Percentiles rank a stretch among this genome's conserved stretches.
phyloP scores from a whole-genome alignment of 2,888 invertebrate species.

The Thelaira solivaga region DNA sequence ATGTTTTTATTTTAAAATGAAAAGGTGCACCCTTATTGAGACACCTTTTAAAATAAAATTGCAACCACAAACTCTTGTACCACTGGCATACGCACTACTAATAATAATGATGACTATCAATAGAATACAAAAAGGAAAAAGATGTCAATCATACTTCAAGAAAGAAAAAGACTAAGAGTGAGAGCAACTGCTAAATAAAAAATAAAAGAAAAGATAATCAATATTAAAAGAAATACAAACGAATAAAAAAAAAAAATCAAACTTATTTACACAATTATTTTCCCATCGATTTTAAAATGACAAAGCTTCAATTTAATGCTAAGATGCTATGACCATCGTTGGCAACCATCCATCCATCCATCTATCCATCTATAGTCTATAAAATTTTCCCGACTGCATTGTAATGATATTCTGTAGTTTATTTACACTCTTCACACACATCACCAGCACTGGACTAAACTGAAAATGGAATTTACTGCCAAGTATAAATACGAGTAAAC shows the following conservation, averaged over 20 bases:
- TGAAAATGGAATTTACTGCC: constrained; percentile 6
- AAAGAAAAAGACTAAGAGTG: background rate
- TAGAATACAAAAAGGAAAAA: constrained; percentile 55
- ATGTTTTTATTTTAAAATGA: too few species aligned
- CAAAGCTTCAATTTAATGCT: constrained; percentile 48
- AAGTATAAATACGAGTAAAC: constrained; percentile 32
- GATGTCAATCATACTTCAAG: constrained; percentile 52
- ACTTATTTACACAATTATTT: constrained; percentile 62
- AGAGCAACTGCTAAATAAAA: background rate
- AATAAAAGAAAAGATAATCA: constrained; percentile 19
- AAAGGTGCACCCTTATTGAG: too few species aligned
- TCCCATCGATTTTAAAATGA: constrained; percentile 62
- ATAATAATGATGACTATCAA: constrained; percentile 48
- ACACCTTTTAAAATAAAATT: constrained; percentile 17
- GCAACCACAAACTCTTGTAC: background rate
- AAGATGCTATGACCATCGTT: constrained; percentile 58
- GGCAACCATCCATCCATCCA: constrained; percentile 52
- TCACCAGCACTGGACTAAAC: background rate
- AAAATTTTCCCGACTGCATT: constrained; percentile 34
- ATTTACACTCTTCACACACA: constrained; percentile 8
- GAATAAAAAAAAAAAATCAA: constrained; percentile 9
- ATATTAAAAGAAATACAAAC: constrained; percentile 23
- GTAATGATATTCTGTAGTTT: constrained; percentile 41
- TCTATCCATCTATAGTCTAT: constrained; percentile 41
- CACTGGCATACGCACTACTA: constrained; percentile 7